Evolutionary conservation across 2,888 invertebrate species (phyloP), one percentile per base, ranked within the genome.

Genomic region (Lepidochitona cinerea): DNA sequence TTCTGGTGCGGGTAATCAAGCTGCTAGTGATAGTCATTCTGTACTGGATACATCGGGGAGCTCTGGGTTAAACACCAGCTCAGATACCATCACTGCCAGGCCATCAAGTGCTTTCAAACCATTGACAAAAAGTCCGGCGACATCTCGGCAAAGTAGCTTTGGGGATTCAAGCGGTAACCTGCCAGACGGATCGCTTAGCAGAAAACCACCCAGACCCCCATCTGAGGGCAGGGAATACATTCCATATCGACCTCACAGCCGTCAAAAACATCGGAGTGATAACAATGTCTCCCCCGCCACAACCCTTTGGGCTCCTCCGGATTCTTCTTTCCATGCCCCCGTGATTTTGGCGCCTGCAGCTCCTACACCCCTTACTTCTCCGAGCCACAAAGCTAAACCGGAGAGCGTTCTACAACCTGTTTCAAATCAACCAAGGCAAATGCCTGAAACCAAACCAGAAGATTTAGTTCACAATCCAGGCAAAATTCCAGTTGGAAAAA

Each of bases 261-360:
- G 68, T 23, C 73, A 59, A 32, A 59, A 59, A 26, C 59, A 59
- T 2, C 59, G 59, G 29, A 59, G 7, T 9, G 59, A 83, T 68
- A 82, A 85, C 66, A 87, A 84, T 70, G 82, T 88, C 75, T 88
- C 89, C 0, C 89, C 89, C 7, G 87, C 87, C 6, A 85, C 88
- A 26, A 87, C 88, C 1, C 74, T 89, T 49, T 87, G 88, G 87
- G 88, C 87, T 70, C 83, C 84, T 67, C 81, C 83, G 32, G 84
- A 83, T 65, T 59, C 59, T 59, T 59, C 59, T 14, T 29, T 59
- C 14, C 59, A 59, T 59, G 76, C 86, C 73, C 83, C 78, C 49
- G 84, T 86, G 33, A 73, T 85, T 2, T 75, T 86, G 68, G 83
- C 84, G 12, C 85, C 87, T 9, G 84, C 85, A 37, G 78, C 84